Evolutionary conservation across 2,797 vertebrate species (phyloP).

Genomic region (Champsocephalus esox): DNA sequence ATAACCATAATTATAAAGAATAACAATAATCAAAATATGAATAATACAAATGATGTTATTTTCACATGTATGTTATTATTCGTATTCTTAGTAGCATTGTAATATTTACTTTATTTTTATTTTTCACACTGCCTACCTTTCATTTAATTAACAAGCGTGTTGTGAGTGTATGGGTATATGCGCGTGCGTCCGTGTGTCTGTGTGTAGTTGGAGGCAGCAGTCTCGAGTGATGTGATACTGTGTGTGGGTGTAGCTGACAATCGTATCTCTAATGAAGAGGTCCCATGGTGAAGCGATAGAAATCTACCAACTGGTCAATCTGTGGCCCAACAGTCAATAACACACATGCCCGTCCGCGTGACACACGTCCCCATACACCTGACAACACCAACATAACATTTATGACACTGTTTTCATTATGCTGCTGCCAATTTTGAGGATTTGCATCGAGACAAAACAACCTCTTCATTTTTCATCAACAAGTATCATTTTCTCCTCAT

Average conservation of each 20-base stretch:
- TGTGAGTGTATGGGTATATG: not conserved
- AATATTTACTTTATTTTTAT: not conserved
- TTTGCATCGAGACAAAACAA: not conserved
- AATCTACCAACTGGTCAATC: slow-evolving; percentile 67
- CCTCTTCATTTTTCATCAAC: slow-evolving; percentile 6
- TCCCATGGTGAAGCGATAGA: slow-evolving; percentile 67
- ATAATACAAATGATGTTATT: not conserved
- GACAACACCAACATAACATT: slow-evolving; percentile 19
- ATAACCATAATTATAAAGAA: not conserved
- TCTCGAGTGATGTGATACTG: slow-evolving; percentile 61
- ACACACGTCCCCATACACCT: slow-evolving; percentile 11
- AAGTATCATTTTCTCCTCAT: slow-evolving; percentile 9
- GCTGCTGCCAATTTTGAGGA: slow-evolving; percentile 8
- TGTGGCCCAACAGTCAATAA: slow-evolving; percentile 59
- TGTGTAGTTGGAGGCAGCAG: slow-evolving; percentile 26
- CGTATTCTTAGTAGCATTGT: too few relatives aligned
- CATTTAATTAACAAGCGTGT: not conserved
- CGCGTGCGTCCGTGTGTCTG: slow-evolving; percentile 19
- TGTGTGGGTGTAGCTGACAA: slow-evolving; percentile 52
- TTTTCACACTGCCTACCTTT: not conserved
- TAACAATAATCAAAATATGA: slow-evolving; percentile 1
- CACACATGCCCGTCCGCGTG: slow-evolving; percentile 25
- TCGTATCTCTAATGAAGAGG: slow-evolving; percentile 71
- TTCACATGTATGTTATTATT: too few relatives aligned
- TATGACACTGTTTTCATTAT: not conserved